Conservation (phyloP, 2,113 vertebrate genomes). For the Pelvicachromis taeniatus region DNA sequence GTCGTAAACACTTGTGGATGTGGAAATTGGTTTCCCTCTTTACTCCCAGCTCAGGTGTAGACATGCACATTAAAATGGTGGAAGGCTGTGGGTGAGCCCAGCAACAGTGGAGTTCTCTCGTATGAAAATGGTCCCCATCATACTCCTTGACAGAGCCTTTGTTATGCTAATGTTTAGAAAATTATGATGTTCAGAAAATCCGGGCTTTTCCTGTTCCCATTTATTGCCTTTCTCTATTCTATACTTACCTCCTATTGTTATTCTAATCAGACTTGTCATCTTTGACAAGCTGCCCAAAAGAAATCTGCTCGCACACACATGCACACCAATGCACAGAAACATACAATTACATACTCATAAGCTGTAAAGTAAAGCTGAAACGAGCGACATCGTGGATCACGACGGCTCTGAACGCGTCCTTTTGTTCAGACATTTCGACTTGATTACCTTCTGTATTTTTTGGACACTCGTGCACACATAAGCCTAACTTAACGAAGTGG, state of each 20-base stretch:
- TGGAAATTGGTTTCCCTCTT: not conserved
- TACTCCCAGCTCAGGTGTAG: not conserved
- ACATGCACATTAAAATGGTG: not conserved
- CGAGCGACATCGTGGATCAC: not conserved
- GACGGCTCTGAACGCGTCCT: not conserved
- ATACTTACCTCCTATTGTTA: constrained; percentile 46
- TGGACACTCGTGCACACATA: not conserved
- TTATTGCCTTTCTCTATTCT: constrained; percentile 6
- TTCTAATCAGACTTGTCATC: constrained; percentile 45
- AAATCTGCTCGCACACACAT: not conserved
- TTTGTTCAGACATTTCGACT: not conserved
- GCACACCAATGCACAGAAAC: not conserved
- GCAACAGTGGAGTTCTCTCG: not conserved
- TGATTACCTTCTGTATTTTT: constrained; percentile 1
- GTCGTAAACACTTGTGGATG: not conserved
- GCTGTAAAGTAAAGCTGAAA: not conserved
- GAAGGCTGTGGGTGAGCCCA: not conserved
- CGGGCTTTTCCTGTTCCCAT: constrained; percentile 16
- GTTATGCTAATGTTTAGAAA: constrained; percentile 41
- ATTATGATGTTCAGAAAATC: constrained; percentile 43
- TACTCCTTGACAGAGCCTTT: constrained; percentile 24
- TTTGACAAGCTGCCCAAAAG: constrained; percentile 21
- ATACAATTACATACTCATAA: not conserved
- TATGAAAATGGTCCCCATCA: not conserved
- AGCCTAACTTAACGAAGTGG: not conserved